A percentile compares a stretch with the other conserved stretches of the same genome.
Evolutionary conservation across 2,113 vertebrate genomes (phyloP).

Genomic region (Pterocles gutturalis): DNA sequence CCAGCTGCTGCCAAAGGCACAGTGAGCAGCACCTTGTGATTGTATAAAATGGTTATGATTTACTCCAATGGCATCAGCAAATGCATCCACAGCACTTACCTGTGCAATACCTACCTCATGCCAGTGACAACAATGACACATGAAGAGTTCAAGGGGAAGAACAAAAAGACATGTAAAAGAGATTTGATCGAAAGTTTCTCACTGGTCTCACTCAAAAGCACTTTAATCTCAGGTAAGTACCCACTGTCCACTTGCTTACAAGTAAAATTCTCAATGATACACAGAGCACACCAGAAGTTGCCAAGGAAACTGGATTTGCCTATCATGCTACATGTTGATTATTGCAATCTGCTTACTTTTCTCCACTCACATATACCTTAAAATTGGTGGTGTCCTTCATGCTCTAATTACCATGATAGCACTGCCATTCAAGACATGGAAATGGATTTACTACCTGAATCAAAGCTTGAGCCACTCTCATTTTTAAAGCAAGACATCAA

Average conservation of each 20-base stretch:
- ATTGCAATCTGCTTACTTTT: neutral
- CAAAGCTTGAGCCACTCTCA: neutral
- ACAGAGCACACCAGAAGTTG: neutral
- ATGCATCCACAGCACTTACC: rapidly evolving
- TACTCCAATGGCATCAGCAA: neutral
- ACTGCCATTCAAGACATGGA: neutral
- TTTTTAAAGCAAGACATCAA: neutral
- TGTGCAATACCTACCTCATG: neutral
- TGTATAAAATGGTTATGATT: neutral
- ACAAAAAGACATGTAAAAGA: rapidly evolving
- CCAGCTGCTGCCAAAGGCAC: neutral
- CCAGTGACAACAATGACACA: neutral
- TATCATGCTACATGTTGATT: neutral
- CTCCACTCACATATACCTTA: neutral
- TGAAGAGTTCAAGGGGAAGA: neutral
- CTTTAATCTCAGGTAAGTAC: neutral
- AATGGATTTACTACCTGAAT: neutral
- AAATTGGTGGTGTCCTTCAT: neutral
- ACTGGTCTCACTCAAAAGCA: neutral
- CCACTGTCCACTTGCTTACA: neutral
- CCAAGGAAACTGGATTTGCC: neutral
- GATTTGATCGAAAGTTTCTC: neutral
- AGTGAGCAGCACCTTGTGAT: neutral
- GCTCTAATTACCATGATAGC: neutral
- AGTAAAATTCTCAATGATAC: neutral